Conservation (phyloP, 2,888 invertebrate genomes). For the Willowsia nigromaculata region DNA sequence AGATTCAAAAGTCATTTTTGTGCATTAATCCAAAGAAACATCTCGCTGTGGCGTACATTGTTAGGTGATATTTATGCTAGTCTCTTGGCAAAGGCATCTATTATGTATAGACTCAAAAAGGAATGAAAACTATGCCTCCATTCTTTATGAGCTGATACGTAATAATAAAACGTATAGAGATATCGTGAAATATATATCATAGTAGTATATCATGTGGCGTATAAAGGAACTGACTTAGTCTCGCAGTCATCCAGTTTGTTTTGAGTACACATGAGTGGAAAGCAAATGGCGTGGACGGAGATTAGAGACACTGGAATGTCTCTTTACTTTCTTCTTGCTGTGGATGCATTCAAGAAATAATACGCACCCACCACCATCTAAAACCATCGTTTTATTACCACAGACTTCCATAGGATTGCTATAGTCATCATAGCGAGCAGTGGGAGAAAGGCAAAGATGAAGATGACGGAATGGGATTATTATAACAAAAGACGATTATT, state of each 20-base stretch:
- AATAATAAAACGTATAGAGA: not conserved
- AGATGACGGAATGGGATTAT: constrained; percentile 43
- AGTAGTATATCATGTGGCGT: not conserved
- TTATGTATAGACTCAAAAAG: not conserved
- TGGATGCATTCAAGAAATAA: not conserved
- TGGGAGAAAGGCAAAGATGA: constrained; percentile 33
- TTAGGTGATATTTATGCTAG: not conserved
- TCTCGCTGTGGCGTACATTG: not conserved
- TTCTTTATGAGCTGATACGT: not conserved
- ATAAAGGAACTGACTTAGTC: constrained; percentile 29
- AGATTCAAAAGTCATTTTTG: not conserved
- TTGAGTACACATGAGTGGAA: constrained; percentile 78
- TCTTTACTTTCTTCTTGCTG: constrained; percentile 49
- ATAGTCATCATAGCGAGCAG: not conserved
- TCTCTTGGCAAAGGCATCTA: not conserved
- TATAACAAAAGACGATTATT: constrained; percentile 61
- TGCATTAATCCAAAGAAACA: not conserved
- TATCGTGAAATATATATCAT: not conserved
- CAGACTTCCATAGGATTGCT: no score
- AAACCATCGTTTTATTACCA: no score
- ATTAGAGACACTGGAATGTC: constrained; percentile 74
- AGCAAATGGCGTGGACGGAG: constrained; percentile 78
- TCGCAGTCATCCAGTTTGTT: constrained; percentile 68
- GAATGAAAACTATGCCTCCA: not conserved
- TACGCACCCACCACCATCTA: no score